These are phyloP conservation scores for Periparus ater DNA, from an alignment of 2,797 vertebrate species.

Conservation along the genomic window DNA sequence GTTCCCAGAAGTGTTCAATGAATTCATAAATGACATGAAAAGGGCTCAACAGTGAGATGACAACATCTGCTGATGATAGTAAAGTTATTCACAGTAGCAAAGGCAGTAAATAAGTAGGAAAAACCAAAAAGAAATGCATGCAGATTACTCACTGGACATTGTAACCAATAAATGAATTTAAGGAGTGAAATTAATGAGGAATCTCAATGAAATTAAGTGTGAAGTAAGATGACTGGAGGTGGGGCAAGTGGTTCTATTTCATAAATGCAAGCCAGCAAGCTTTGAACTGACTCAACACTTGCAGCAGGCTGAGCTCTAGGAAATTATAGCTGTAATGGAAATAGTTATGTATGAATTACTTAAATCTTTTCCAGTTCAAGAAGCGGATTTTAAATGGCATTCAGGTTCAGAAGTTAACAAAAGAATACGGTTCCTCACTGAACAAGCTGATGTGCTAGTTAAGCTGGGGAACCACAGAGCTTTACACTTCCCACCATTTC, in stretches of 20 bases:
- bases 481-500: neutral
- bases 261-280: neutral
- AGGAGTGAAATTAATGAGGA: neutral
- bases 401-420: neutral
- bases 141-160: neutral
- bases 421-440: neutral
- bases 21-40: conserved; percentile 28
- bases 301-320: neutral
- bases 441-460: neutral
- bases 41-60: conserved; percentile 19
- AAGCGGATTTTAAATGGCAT: neutral
- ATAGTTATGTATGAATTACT: neutral
- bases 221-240: neutral
- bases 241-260: neutral
- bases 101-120: neutral
- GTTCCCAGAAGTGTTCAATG: conserved; percentile 14
- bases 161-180: neutral
- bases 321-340: neutral
- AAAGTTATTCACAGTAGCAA: neutral
- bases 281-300: neutral
- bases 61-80: conserved; percentile 2
- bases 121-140: fast-evolving
- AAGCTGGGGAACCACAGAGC: neutral
- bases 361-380: neutral
- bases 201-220: neutral